These are phyloP conservation scores for Etia nguti DNA, from an alignment of 2,113 vertebrate species.

Conservation along the genomic window DNA sequence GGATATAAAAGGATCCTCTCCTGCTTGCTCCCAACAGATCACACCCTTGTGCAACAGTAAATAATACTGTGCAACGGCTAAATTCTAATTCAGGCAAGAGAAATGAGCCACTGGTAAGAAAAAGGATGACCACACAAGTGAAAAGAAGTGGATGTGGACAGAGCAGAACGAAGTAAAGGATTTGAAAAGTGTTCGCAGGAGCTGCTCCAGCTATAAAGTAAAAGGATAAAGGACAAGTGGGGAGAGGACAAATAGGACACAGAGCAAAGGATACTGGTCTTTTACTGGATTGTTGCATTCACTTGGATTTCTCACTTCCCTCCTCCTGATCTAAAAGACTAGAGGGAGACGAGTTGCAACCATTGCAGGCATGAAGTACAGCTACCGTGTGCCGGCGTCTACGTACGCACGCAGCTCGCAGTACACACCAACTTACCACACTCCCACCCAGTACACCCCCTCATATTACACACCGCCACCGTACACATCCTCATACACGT, in stretches of 20 bases:
- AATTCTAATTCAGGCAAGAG: background rate
- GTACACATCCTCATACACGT: slow-evolving; percentile 36
- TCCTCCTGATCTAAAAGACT: slow-evolving; percentile 21
- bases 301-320: slow-evolving; percentile 35
- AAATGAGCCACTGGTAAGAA: background rate
- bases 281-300: slow-evolving; percentile 35
- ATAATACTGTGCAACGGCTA: background rate
- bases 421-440: slow-evolving; percentile 58
- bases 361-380: slow-evolving; percentile 80
- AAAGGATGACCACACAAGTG: background rate
- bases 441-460: slow-evolving; percentile 37
- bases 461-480: slow-evolving; percentile 50
- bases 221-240: slow-evolving; percentile 8
- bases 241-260: slow-evolving; percentile 2
- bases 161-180: background rate
- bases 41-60: background rate
- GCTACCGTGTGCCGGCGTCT: slow-evolving; percentile 58
- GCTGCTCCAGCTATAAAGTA: background rate
- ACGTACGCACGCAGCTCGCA: slow-evolving; percentile 54
- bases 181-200: background rate
- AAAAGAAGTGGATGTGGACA: background rate
- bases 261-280: slow-evolving; percentile 14
- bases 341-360: slow-evolving; percentile 15
- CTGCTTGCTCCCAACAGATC: slow-evolving; percentile 8
- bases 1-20: slow-evolving; percentile 64